Evolutionary conservation across 2,888 invertebrate genomes (phyloP), one percentile per base, ranked within the genome.

Genomic region (Habrosyne pyritoides): DNA sequence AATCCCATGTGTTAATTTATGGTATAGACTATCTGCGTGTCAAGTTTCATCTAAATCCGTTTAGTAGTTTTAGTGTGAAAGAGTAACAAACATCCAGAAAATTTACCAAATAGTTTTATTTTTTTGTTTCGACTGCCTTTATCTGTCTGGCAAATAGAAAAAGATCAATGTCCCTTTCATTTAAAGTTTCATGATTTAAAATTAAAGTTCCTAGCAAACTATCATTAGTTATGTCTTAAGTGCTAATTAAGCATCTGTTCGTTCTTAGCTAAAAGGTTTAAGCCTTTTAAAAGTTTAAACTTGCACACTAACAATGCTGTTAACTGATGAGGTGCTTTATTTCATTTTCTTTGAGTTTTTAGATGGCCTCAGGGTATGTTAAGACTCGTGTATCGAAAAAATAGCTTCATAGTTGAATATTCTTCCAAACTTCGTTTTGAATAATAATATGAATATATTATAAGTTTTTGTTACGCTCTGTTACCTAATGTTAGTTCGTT

Each of bases 301-400:
- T 56, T 56, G 14, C n/a, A 52, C 53, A 52, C 51, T 57, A 51
- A 57, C 56, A 57, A 51, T 53, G 53, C 52, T 57, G 53, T 52
- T 57, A 53, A 51, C 47, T 54, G 36, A 52, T 33, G 33, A 26
- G 21, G 22, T 12, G 28, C 21, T 18, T 42, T 4, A 42, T 42
- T 42, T 8, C 14, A 42, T 18, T 18, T 42, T 42, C 18, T 1
- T 36, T 42, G 18, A 18, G 42, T 8, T 42, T 42, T 8, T n/a
- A 33, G 18, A 8, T 8, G 7, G 7, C 14, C 42, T 42, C 5
- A 18, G 14, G 42, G 1, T 18, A 12, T 8, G 42, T 18, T 8
- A 7, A 42, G n/a, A 42, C 42, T 42, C 18, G 28, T 7, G 28
- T 28, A 8, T n/a, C n/a, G n/a, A n/a, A n/a, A n/a, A n/a, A n/a